Evolutionary conservation across 2,113 vertebrate genomes (phyloP).

Genomic region (Vombatus ursinus): DNA sequence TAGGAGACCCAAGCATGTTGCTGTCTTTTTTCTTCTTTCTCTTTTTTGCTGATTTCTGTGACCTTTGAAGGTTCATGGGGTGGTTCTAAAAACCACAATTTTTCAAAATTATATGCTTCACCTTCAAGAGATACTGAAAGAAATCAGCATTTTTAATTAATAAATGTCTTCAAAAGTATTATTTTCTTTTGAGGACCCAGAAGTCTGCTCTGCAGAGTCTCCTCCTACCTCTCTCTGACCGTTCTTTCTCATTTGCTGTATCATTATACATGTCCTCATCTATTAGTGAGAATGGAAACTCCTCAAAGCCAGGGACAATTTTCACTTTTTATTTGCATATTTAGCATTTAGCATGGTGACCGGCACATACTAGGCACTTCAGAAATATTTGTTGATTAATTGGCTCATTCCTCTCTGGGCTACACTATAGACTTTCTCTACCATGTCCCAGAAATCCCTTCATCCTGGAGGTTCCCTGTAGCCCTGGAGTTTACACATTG

Average conservation of each 20-base stretch:
- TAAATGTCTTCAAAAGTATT: neutral
- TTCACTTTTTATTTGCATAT: neutral
- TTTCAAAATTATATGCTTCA: constrained; percentile 37
- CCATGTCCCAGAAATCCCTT: neutral
- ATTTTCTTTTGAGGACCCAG: neutral
- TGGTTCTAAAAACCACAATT: constrained; percentile 15
- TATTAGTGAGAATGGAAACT: neutral
- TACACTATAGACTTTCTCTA: neutral
- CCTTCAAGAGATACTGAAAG: constrained; percentile 39
- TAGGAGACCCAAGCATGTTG: constrained; percentile 14
- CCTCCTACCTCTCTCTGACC: neutral
- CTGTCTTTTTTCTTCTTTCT: neutral
- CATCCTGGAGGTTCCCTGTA: neutral
- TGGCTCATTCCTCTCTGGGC: neutral
- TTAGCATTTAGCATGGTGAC: neutral
- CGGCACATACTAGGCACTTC: neutral
- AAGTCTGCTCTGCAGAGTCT: neutral
- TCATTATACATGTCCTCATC: neutral
- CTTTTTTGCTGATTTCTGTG: constrained; percentile 41
- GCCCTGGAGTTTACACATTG: neutral
- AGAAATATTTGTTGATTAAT: neutral
- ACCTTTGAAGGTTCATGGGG: constrained; percentile 24
- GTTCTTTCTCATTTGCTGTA: neutral
- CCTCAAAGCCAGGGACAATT: neutral
- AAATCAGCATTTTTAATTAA: constrained; percentile 34